A percentile compares a stretch with the other conserved stretches of the same genome.
Conservation (phyloP, 2,113 vertebrate genomes). For the Brachyistius frenatus region DNA sequence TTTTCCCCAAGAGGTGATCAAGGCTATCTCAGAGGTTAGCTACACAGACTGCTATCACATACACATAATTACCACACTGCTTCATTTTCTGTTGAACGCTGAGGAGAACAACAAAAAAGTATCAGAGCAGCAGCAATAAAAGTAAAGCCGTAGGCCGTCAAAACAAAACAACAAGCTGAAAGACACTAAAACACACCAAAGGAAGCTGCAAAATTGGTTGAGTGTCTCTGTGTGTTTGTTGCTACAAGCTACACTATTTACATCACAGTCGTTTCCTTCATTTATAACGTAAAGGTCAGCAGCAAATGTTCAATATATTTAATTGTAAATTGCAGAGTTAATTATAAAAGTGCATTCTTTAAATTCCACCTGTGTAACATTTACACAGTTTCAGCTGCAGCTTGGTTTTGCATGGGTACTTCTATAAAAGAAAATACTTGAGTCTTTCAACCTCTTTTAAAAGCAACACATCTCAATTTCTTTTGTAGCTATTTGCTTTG, state of each 20-base stretch:
- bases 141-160: too few relatives aligned
- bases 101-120: neutral
- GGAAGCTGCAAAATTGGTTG: neutral
- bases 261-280: too few relatives aligned
- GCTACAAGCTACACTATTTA: too few relatives aligned
- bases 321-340: neutral
- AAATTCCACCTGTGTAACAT: constrained; percentile 15
- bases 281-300: neutral
- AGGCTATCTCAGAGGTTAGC: constrained; percentile 52
- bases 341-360: constrained; percentile 1
- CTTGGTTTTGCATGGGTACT: constrained; percentile 16
- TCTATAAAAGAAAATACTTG: constrained; percentile 4
- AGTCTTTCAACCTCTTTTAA: constrained; percentile 44
- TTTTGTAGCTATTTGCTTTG: constrained; percentile 73
- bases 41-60: constrained; percentile 17
- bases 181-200: neutral
- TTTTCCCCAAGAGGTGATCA: constrained; percentile 55
- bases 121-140: neutral
- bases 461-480: constrained; percentile 60
- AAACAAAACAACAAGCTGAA: neutral
- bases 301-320: neutral
- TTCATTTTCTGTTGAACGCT: constrained; percentile 10
- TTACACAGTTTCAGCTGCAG: constrained; percentile 26
- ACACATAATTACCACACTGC: constrained; percentile 8
- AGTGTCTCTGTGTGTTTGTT: neutral